Evolutionary conservation across 1,140 invertebrate genomes (phyloP).

Genomic region (Temnothorax longispinosus): DNA sequence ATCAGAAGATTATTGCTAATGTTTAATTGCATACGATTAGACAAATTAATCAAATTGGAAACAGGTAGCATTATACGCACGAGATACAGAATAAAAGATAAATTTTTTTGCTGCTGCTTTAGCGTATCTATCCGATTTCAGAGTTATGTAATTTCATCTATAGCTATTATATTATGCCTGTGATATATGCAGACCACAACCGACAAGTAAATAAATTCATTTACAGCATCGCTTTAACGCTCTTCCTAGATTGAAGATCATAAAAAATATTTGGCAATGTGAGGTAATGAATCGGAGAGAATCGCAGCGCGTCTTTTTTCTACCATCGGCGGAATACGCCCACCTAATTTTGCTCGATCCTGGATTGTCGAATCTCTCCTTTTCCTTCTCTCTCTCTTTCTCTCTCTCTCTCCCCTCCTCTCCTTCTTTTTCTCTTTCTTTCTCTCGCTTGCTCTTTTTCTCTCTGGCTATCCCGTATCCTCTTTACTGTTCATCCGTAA

Average conservation of each 20-base stretch:
- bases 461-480: not conserved
- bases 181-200: not conserved
- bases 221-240: slow-evolving; percentile 20
- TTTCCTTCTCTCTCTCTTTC: not conserved
- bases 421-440: not conserved
- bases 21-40: not conserved
- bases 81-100: not conserved
- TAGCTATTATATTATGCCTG: not conserved
- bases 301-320: slow-evolving; percentile 48
- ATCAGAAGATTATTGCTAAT: not conserved
- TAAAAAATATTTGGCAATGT: slow-evolving; percentile 58
- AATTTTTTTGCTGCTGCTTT: not conserved
- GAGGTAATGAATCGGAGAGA: slow-evolving; percentile 61
- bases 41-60: not conserved
- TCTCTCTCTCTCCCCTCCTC: slow-evolving; percentile 15
- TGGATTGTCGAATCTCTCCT: slow-evolving; percentile 64
- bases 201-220: slow-evolving; percentile 51
- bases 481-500: slow-evolving; percentile 30
- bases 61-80: not conserved
- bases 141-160: not conserved
- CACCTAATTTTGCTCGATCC: slow-evolving; percentile 63
- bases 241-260: slow-evolving; percentile 56
- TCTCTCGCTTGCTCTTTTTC: not conserved
- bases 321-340: slow-evolving; percentile 54
- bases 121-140: not conserved